Conservation (phyloP, 2,888 invertebrate species). For the Chloroclystis v-ata region DNA sequence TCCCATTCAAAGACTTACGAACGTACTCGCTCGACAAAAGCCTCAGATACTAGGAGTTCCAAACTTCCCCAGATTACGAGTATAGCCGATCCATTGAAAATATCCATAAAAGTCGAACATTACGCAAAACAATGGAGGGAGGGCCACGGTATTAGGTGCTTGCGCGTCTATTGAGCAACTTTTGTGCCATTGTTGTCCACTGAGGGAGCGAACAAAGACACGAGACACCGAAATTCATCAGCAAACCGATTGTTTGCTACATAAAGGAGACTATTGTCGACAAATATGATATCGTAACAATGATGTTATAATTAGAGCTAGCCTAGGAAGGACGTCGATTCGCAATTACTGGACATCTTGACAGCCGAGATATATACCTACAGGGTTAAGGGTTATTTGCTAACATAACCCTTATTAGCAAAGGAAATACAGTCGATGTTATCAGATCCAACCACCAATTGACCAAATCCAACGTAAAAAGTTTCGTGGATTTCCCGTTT, state of each 20-base stretch:
- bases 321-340: slow-evolving; percentile 37
- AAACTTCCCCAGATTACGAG: slow-evolving; percentile 65
- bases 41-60: slow-evolving; percentile 46
- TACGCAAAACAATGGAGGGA: slow-evolving; percentile 75
- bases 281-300: slow-evolving; percentile 76
- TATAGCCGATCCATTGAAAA: slow-evolving; percentile 75
- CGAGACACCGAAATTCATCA: slow-evolving; percentile 79
- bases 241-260: slow-evolving; percentile 77
- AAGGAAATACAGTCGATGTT: too few species aligned
- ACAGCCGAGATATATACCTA: too few species aligned
- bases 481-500: too few species aligned
- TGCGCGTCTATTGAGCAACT: slow-evolving; percentile 75
- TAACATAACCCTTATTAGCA: too few species aligned
- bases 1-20: slow-evolving; percentile 2
- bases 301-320: slow-evolving; percentile 72
- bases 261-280: slow-evolving; percentile 76
- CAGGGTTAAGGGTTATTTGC: not conserved
- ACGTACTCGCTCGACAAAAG: slow-evolving; percentile 3
- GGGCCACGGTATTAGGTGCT: slow-evolving; percentile 76
- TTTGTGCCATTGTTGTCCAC: slow-evolving; percentile 77
- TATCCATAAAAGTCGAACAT: slow-evolving; percentile 79
- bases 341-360: slow-evolving; percentile 13
- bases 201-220: slow-evolving; percentile 74
- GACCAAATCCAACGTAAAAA: too few species aligned
- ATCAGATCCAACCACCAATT: too few species aligned